Evolutionary conservation across 2,797 vertebrate genomes (phyloP).

Genomic region (Clarias laeviceps): DNA sequence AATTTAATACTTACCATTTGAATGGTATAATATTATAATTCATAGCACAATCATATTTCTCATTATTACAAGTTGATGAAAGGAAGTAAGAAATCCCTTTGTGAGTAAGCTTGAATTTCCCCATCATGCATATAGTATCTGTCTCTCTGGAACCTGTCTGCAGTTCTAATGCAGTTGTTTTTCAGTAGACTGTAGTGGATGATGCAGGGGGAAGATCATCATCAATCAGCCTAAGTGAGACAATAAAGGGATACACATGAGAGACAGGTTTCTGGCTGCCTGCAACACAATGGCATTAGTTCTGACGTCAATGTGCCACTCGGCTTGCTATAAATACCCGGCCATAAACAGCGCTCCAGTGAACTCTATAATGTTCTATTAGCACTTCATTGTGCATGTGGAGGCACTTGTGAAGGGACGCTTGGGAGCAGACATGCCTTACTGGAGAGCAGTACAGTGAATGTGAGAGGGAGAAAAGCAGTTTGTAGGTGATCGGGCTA

Average conservation of each 20-base stretch:
- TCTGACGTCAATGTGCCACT: conserved; percentile 57
- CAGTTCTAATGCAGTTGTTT: conserved; percentile 31
- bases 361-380: conserved; percentile 59
- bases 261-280: conserved; percentile 32
- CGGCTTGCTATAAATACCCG: conserved; percentile 57
- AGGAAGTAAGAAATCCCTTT: background rate
- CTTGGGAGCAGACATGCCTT: conserved; percentile 28
- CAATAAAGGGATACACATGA: conserved; percentile 31
- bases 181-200: conserved; percentile 41
- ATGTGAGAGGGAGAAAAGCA: background rate
- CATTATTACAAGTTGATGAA: background rate
- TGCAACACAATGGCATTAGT: conserved; percentile 43
- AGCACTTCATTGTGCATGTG: conserved; percentile 48
- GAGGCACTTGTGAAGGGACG: conserved; percentile 30
- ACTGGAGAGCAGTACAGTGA: conserved; percentile 1
- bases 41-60: no score
- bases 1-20: background rate
- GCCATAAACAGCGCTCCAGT: conserved; percentile 53
- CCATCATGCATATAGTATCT: background rate
- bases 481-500: conserved; percentile 5
- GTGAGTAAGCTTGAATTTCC: background rate
- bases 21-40: background rate
- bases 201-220: conserved; percentile 37
- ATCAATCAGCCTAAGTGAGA: conserved; percentile 49
- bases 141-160: conserved; percentile 21